Percentiles rank a stretch among this genome's conserved stretches.
phyloP scores from a whole-genome alignment of 2,113 vertebrate genomes.

The Hemichromis elongatus region DNA sequence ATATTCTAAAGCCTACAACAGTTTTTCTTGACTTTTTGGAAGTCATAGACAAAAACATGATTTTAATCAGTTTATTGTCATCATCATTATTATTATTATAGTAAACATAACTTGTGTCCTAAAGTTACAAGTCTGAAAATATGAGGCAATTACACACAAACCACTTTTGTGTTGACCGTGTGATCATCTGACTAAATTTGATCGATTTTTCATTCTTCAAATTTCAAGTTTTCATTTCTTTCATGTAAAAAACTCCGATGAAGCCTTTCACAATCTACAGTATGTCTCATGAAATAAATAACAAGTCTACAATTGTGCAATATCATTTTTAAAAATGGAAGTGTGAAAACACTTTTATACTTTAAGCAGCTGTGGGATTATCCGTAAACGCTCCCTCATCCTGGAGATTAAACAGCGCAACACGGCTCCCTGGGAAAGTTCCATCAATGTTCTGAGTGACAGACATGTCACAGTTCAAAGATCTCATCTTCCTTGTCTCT shows the following conservation, averaged over 20 bases:
- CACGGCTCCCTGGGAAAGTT: background rate
- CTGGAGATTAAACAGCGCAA: background rate
- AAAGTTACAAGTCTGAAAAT: background rate
- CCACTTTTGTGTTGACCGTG: background rate
- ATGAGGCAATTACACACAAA: background rate
- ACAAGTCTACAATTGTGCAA: background rate
- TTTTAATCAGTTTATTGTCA: background rate
- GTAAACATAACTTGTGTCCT: background rate
- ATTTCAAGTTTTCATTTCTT: background rate
- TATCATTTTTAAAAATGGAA: background rate
- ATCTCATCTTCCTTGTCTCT: constrained; percentile 86
- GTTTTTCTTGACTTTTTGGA: background rate
- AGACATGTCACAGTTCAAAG: constrained; percentile 80
- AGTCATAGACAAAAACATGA: background rate
- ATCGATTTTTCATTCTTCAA: background rate
- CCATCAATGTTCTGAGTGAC: background rate
- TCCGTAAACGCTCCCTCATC: background rate
- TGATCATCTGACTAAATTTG: background rate
- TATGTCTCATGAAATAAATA: constrained; percentile 2
- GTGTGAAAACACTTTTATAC: background rate
- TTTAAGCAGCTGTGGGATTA: background rate
- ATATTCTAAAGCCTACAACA: background rate
- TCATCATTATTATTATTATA: background rate
- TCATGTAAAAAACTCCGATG: background rate
- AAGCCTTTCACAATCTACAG: background rate